Conservation (phyloP, 2,797 vertebrate genomes). For the Podarcis siculus region DNA sequence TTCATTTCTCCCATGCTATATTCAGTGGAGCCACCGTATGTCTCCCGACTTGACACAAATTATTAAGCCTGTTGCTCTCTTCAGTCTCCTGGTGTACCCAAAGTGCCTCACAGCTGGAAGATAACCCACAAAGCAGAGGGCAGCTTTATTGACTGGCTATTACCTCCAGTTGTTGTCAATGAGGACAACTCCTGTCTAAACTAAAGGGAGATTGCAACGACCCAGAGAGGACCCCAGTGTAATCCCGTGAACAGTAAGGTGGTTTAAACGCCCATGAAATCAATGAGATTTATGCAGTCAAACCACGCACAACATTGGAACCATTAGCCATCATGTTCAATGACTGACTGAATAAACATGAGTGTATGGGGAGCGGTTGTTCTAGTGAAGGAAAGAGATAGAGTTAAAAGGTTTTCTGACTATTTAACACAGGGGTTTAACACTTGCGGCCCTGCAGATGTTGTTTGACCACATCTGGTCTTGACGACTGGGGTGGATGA, state of each 20-base stretch:
- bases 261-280: neutral
- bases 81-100: neutral
- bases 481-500: too few relatives aligned
- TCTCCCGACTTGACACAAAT: slow-evolving; percentile 5
- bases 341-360: neutral
- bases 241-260: neutral
- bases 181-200: slow-evolving; percentile 21
- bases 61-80: neutral
- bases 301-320: neutral
- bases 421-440: neutral
- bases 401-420: slow-evolving; percentile 21
- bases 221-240: neutral
- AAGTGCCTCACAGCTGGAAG: slow-evolving; percentile 16
- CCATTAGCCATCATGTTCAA: neutral
- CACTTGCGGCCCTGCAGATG: too few relatives aligned
- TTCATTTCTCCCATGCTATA: neutral
- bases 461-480: too few relatives aligned
- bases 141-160: slow-evolving; percentile 15
- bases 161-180: neutral
- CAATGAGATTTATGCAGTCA: slow-evolving; percentile 11
- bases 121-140: neutral
- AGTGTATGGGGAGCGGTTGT: slow-evolving; percentile 16
- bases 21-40: neutral
- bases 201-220: neutral
- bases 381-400: slow-evolving; percentile 32